These are phyloP conservation scores for Heliothis subflexa DNA, from an alignment of 1,140 invertebrate genomes.

Conservation along the genomic window DNA sequence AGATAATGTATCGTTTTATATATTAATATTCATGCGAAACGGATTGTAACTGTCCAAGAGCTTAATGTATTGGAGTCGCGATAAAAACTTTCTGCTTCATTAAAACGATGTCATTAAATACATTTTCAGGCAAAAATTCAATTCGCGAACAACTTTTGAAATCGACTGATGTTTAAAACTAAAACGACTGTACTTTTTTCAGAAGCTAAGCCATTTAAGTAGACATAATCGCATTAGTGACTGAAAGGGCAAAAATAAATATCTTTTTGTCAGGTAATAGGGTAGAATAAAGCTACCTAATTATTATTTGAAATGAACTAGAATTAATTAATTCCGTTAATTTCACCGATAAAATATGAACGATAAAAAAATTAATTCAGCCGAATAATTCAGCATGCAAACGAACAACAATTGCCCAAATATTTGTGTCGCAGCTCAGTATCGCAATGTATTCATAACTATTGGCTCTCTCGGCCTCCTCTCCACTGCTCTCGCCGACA, in stretches of 20 bases:
- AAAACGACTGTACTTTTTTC: neutral
- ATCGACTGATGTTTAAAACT: neutral
- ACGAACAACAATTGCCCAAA: neutral
- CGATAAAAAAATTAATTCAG: slow-evolving; percentile 4
- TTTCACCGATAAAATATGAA: neutral
- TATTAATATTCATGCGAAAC: slow-evolving; percentile 62
- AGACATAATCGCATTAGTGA: too few species aligned
- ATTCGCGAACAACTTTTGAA: neutral
- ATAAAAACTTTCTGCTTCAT: slow-evolving; percentile 33
- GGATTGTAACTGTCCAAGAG: slow-evolving; percentile 51
- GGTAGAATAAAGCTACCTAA: too few species aligned
- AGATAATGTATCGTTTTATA: slow-evolving; percentile 67
- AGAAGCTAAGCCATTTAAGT: too few species aligned
- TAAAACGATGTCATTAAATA: slow-evolving; percentile 17
- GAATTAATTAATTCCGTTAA: neutral
- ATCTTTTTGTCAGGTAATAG: too few species aligned
- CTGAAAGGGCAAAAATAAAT: too few species aligned
- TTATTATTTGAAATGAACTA: too few species aligned
- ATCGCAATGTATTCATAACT: slow-evolving; percentile 27
- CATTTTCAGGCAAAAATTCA: slow-evolving; percentile 4
- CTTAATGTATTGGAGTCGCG: slow-evolving; percentile 45
- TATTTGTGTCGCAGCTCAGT: neutral
- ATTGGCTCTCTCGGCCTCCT: neutral
- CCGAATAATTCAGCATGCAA: neutral
- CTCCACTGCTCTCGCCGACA: neutral